Evolutionary conservation across 2,888 invertebrate genomes (phyloP).

Genomic region (Drosophila emarginata): DNA sequence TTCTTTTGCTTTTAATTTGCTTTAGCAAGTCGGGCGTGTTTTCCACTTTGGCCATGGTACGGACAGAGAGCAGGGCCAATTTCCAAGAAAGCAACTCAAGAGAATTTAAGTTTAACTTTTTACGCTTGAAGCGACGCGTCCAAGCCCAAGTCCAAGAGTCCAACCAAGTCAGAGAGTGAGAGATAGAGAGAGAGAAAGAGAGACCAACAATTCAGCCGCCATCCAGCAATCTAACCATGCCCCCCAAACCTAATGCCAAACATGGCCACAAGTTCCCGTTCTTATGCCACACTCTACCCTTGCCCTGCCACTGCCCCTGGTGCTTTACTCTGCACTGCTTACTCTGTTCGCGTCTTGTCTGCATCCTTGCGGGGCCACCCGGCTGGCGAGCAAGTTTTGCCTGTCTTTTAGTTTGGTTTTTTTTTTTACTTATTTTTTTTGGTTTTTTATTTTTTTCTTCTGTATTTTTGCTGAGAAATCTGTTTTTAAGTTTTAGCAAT

Average conservation of each 20-base stretch:
- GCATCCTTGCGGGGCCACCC: constrained; percentile 43
- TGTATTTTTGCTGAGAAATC: constrained; percentile 62
- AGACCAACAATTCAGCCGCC: background rate
- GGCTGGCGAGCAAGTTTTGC: constrained; percentile 18
- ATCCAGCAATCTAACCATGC: constrained; percentile 21
- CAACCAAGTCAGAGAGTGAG: background rate
- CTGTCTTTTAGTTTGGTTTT: constrained; percentile 1
- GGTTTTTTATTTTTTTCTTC: constrained; percentile 15
- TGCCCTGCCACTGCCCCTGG: background rate
- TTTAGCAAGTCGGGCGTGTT: constrained; percentile 43
- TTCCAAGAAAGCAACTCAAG: constrained; percentile 69
- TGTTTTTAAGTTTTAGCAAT: constrained; percentile 75
- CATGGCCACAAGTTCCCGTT: constrained; percentile 57
- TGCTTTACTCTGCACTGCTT: background rate
- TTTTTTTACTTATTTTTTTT: constrained; percentile 8
- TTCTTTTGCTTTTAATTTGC: constrained; percentile 67
- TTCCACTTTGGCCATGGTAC: background rate
- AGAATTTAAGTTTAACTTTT: constrained; percentile 69
- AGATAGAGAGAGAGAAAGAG: too few relatives aligned
- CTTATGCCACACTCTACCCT: constrained; percentile 31
- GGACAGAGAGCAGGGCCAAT: constrained; percentile 50
- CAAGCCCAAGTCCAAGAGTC: constrained; percentile 7
- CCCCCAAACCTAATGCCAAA: constrained; percentile 51
- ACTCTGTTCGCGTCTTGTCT: constrained; percentile 11
- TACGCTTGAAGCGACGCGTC: constrained; percentile 67